Conservation (phyloP, 30 jellyfish, hydroid and myxozoan species). For the Cassiopea andromeda region DNA sequence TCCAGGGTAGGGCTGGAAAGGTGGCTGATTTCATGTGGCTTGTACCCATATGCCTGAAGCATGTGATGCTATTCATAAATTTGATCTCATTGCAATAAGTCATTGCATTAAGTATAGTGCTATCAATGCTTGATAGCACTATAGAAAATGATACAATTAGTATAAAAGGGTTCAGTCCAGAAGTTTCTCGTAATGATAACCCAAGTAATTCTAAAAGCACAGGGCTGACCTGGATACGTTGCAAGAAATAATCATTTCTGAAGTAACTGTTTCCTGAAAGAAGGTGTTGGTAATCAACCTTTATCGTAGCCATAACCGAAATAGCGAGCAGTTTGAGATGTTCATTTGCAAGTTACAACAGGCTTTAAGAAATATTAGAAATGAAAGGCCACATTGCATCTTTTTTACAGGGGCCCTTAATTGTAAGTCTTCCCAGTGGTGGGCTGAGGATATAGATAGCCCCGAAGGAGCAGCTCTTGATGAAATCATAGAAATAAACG, state of each 20-base stretch:
- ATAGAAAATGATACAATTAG: background rate
- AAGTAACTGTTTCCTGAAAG: background rate
- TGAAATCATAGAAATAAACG: constrained; percentile 30
- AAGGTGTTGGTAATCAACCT: background rate
- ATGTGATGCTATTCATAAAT: background rate
- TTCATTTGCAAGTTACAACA: background rate
- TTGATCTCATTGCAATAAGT: background rate
- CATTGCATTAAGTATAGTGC: no score
- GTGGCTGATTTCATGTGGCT: no score
- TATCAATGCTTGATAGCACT: background rate
- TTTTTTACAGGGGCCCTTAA: background rate
- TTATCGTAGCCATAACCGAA: background rate
- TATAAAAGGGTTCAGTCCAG: background rate
- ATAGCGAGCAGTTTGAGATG: background rate
- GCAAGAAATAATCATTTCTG: constrained; percentile 2
- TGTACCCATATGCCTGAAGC: background rate
- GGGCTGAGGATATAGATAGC: background rate
- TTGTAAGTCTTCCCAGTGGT: background rate
- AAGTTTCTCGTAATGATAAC: background rate
- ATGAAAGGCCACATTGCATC: background rate
- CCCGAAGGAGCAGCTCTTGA: constrained; percentile 53
- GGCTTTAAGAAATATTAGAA: background rate
- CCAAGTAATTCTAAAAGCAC: background rate
- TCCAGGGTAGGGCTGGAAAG: no score
- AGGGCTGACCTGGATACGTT: background rate